Evolutionary conservation across 1,140 invertebrate species (phyloP).

Genomic region (Odontomachus brunneus): DNA sequence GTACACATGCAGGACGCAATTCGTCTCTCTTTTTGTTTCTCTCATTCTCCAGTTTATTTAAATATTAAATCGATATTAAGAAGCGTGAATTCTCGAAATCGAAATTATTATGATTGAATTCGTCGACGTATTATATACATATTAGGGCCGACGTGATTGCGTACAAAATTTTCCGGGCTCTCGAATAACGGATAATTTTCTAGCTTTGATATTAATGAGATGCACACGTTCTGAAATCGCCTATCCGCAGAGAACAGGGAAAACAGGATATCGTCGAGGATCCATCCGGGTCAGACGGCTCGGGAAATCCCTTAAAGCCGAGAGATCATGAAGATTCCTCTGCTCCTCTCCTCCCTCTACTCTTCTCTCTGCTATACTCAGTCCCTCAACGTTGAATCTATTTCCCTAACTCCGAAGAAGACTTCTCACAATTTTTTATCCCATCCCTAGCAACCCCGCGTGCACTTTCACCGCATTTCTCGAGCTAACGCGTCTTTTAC

Average conservation of each 20-base stretch:
- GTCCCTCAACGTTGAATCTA: slow-evolving; percentile 13
- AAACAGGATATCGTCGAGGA: slow-evolving; percentile 32
- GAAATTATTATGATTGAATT: slow-evolving; percentile 1
- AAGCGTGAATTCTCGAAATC: neutral
- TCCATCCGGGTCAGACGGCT: slow-evolving; percentile 58
- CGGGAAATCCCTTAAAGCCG: slow-evolving; percentile 71
- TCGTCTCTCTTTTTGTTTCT: no score
- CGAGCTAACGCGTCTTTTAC: slow-evolving; percentile 9
- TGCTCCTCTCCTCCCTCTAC: neutral
- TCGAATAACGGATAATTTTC: neutral
- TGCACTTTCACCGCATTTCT: neutral
- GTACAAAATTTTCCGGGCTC: neutral
- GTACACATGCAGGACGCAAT: no score
- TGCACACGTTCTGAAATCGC: slow-evolving; percentile 31
- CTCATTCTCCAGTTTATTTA: neutral
- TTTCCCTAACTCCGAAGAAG: neutral
- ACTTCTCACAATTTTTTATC: slow-evolving; percentile 13
- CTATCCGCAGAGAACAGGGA: neutral
- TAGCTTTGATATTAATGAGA: slow-evolving; percentile 40
- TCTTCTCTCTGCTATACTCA: no score
- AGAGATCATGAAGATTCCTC: slow-evolving; percentile 56
- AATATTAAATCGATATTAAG: neutral
- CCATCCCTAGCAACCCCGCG: neutral
- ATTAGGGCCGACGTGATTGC: neutral
- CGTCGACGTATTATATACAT: neutral